Evolutionary conservation across 2,797 vertebrate species (phyloP).

Genomic region (Anabacerthia variegaticeps): DNA sequence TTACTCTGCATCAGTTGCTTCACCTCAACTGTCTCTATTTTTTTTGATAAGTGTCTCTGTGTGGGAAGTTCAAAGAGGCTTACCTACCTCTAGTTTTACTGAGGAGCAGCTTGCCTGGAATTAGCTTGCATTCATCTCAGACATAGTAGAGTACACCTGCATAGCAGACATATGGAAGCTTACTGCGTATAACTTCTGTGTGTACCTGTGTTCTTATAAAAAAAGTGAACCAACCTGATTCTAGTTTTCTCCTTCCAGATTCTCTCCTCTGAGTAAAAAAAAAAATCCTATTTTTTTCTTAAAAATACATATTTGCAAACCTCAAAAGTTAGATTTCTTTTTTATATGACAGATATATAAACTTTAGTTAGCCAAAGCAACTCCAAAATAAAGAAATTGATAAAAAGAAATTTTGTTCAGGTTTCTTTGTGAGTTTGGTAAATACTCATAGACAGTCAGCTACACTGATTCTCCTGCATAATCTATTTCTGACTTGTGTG

Average conservation of each 20-base stretch:
- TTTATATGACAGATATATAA: background rate
- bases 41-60: background rate
- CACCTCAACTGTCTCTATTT: background rate
- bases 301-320: background rate
- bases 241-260: background rate
- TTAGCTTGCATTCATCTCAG: background rate
- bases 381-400: background rate
- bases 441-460: background rate
- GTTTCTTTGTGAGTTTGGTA: background rate
- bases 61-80: background rate
- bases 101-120: background rate
- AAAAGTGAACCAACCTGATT: background rate
- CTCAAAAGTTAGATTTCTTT: background rate
- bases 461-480: background rate
- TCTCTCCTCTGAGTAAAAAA: background rate
- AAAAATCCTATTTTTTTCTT: rapidly evolving
- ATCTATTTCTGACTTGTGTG: background rate
- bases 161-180: background rate
- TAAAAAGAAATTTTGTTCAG: background rate
- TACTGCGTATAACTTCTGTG: background rate
- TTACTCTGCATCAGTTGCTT: background rate
- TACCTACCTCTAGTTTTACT: background rate
- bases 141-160: rapidly evolving
- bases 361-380: background rate
- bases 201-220: background rate